A percentile compares a stretch with the other conserved stretches of the same genome.
phyloP scores from a whole-genome alignment of 2,888 invertebrate genomes.

The Dioctria linearis region DNA sequence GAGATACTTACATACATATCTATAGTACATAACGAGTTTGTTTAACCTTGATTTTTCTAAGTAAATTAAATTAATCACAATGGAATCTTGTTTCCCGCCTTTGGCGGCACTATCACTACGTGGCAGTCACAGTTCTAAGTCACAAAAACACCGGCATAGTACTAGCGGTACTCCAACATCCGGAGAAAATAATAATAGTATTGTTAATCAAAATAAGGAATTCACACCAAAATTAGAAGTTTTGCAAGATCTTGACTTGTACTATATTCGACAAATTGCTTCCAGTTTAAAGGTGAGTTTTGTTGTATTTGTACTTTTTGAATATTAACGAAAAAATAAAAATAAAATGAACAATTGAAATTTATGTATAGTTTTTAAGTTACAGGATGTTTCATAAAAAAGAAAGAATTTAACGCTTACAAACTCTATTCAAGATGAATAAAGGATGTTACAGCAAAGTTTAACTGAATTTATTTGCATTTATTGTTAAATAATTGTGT shows the following conservation, averaged over 20 bases:
- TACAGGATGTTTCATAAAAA: too few relatives aligned
- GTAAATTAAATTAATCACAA: slow-evolving; percentile 60
- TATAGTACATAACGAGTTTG: not conserved
- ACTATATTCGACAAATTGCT: slow-evolving; percentile 74
- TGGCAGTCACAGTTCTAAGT: slow-evolving; percentile 63
- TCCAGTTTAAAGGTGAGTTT: slow-evolving; percentile 73
- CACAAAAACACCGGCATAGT: slow-evolving; percentile 65
- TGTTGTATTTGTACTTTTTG: not conserved
- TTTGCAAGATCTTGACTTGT: slow-evolving; percentile 73
- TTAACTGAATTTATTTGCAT: too few relatives aligned
- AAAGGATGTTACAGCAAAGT: too few relatives aligned
- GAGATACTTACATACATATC: not conserved
- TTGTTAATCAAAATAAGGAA: slow-evolving; percentile 52
- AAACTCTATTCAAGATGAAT: too few relatives aligned
- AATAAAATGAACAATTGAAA: too few relatives aligned
- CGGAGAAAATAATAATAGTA: slow-evolving; percentile 15
- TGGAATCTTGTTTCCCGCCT: slow-evolving; percentile 73
- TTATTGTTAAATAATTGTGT: too few relatives aligned
- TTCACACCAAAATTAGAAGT: slow-evolving; percentile 71
- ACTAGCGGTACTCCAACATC: slow-evolving; percentile 61
- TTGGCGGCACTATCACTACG: slow-evolving; percentile 71
- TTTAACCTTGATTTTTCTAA: not conserved
- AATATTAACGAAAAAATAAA: too few relatives aligned
- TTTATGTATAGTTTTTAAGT: not conserved
- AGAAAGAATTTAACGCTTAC: too few relatives aligned